These are phyloP conservation scores for Hassar affinis DNA, from an alignment of 2,113 vertebrate genomes.

Conservation along the genomic window DNA sequence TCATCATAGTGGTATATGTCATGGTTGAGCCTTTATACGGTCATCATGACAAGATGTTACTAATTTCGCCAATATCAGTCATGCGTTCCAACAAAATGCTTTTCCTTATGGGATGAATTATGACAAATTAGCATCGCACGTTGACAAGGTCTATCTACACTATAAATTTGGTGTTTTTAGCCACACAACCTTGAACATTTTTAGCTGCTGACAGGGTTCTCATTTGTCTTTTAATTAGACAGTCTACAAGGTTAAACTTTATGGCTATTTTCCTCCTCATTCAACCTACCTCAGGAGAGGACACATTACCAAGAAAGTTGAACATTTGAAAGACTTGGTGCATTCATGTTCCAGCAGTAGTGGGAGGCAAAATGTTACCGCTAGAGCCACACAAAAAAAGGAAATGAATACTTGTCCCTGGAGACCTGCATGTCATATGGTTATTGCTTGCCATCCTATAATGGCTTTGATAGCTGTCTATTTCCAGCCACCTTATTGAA, in stretches of 20 bases:
- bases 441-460: slow-evolving; percentile 4
- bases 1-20: not conserved
- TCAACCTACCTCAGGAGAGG: not conserved
- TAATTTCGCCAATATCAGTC: not conserved
- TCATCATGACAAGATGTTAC: slow-evolving; percentile 1
- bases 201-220: slow-evolving; percentile 38
- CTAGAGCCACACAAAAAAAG: not conserved
- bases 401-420: slow-evolving; percentile 15
- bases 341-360: not conserved
- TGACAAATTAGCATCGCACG: slow-evolving; percentile 41
- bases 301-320: not conserved
- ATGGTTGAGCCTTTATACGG: not conserved
- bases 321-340: not conserved
- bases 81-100: not conserved
- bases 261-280: slow-evolving; percentile 23
- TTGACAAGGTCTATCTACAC: slow-evolving; percentile 39
- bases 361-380: not conserved
- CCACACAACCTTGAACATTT: slow-evolving; percentile 48
- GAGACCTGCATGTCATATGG: slow-evolving; percentile 1
- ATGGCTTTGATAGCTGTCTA: slow-evolving; percentile 15
- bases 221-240: slow-evolving; percentile 43
- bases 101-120: slow-evolving; percentile 40
- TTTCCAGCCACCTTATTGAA: slow-evolving; percentile 29
- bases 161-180: slow-evolving; percentile 4
- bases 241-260: slow-evolving; percentile 42